Percentiles rank a stretch among this genome's conserved stretches.
Conservation (phyloP, 1,140 invertebrate species). For the Conus betulinus region DNA sequence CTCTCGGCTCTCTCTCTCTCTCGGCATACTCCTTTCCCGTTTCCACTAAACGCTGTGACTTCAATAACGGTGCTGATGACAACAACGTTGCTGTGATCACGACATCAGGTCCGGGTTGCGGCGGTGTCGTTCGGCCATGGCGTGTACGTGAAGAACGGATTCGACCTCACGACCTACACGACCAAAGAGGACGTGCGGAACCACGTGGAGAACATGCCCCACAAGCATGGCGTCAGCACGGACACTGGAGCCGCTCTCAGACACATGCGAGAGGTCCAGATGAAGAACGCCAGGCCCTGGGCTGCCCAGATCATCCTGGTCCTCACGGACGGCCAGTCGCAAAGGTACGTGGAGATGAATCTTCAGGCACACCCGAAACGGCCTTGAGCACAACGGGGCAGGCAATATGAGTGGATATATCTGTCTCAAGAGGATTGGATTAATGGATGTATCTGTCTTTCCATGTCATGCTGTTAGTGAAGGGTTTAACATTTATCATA, state of each 20-base stretch:
- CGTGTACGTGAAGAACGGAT: slow-evolving; percentile 31
- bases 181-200: slow-evolving; percentile 31
- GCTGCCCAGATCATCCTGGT: slow-evolving; percentile 33
- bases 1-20: no score
- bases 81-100: background rate
- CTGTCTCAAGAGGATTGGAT: no score
- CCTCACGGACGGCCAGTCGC: slow-evolving; percentile 49
- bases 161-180: slow-evolving; percentile 40
- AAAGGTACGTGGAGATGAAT: background rate
- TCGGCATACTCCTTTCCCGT: no score
- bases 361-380: background rate
- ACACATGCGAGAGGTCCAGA: slow-evolving; percentile 37
- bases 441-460: no score
- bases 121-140: slow-evolving; percentile 34
- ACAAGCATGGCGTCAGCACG: slow-evolving; percentile 17
- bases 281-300: background rate
- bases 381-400: no score
- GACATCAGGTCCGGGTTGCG: slow-evolving; percentile 23
- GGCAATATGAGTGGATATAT: no score
- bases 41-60: no score
- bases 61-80: no score
- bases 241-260: slow-evolving; percentile 36
- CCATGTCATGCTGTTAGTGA: no score
- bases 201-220: slow-evolving; percentile 33
- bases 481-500: no score